Evolutionary conservation across 2,113 vertebrate species (phyloP), one percentile per base, ranked within the genome.

Genomic region (Callopanchax toddi): DNA sequence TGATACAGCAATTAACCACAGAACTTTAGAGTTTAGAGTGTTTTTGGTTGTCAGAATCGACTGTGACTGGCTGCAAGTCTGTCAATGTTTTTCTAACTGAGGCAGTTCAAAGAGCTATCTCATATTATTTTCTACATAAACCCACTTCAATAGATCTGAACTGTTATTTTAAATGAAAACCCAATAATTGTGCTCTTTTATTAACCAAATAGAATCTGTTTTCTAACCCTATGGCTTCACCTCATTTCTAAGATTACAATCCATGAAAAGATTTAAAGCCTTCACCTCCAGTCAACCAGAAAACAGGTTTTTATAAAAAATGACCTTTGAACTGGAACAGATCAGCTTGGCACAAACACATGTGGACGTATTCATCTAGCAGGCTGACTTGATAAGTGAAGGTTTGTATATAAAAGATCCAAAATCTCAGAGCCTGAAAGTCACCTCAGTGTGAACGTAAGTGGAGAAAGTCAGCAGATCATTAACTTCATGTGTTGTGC

Each of bases 311-410:
- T 40, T 40, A 53, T 23, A 22, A 51, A 36, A 52, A 42, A 52
- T 0, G 53, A 50, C n/a, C n/a, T n/a, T n/a, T n/a, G 48, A 61
- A 74, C 59, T 34, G 49, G 12, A 23, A 36, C 51, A 45, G 26
- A 77, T 50, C 25, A 60, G 58, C 67, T 69, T 82, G 74, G 81
- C 78, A 82, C 74, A 60, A 59, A 66, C 32, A 67, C 52, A 51
- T 62, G 50, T 44, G 67, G 34, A 71, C 32, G 55, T 70, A 65
- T 63, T 71, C 32, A 62, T 51, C 10, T 11, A 13, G 59, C 10
- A 46, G 60, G 49, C 67, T 60, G 44, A 36, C 32, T 36, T 26
- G 29, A 56, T 45, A 54, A 17, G 34, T 48, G 37, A 13, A 46
- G 36, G 10, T 74, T 46, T 44, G 58, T 49, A n/a, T 48, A 20